These are phyloP conservation scores for Phyto melanocephala DNA, from an alignment of 2,888 invertebrate species.

Conservation along the genomic window DNA sequence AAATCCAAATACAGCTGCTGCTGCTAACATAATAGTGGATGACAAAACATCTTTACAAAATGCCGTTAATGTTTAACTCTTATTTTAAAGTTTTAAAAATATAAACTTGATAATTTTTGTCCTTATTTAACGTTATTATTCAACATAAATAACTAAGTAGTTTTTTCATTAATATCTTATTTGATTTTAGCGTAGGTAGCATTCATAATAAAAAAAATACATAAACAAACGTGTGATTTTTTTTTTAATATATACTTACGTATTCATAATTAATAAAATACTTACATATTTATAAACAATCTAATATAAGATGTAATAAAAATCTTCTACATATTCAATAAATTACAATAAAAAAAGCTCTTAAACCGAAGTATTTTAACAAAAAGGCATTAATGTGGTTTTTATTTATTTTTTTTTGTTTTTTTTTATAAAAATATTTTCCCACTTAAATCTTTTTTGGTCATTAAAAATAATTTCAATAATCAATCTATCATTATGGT, in stretches of 20 bases:
- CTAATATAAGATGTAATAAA: too few species aligned
- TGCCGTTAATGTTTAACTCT: slow-evolving; percentile 75
- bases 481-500: too few species aligned
- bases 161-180: neutral
- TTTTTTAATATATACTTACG: slow-evolving; percentile 20
- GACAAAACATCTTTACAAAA: slow-evolving; percentile 76
- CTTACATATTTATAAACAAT: neutral
- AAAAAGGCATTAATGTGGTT: too few species aligned
- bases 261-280: slow-evolving; percentile 7
- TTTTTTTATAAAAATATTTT: too few species aligned
- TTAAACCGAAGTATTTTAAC: too few species aligned
- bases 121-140: slow-evolving; percentile 8
- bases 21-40: slow-evolving; percentile 76
- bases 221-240: slow-evolving; percentile 1
- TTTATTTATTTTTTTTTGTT: too few species aligned
- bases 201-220: neutral
- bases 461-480: too few species aligned
- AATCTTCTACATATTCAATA: slow-evolving; percentile 13
- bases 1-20: slow-evolving; percentile 74
- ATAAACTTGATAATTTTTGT: neutral
- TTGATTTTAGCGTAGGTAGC: slow-evolving; percentile 20
- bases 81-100: neutral
- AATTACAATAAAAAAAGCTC: neutral
- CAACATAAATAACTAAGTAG: too few species aligned
- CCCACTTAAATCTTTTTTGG: too few species aligned